Percentiles rank a stretch among this genome's conserved stretches.
These are phyloP conservation scores for Ruditapes philippinarum DNA, from an alignment of 1,140 invertebrate genomes.

Conservation along the genomic window DNA sequence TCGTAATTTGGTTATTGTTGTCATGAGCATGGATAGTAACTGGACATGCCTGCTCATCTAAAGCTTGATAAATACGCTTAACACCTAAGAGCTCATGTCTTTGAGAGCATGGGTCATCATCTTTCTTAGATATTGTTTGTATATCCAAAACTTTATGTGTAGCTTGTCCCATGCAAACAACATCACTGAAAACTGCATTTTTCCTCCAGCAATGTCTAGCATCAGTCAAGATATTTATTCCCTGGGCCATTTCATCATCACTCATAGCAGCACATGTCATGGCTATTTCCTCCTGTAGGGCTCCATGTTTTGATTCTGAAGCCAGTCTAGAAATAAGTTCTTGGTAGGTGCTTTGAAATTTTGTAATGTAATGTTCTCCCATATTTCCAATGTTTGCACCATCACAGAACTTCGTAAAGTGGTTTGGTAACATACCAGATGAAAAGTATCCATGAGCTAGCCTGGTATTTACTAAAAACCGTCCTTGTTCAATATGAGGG, in stretches of 20 bases:
- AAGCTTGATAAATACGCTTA: not conserved
- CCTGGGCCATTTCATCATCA: not conserved
- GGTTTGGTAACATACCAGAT: no score
- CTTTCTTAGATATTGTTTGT: not conserved
- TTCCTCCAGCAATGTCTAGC: constrained; percentile 58
- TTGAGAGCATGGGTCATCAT: not conserved
- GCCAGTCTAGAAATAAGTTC: no score
- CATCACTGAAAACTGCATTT: constrained; percentile 43
- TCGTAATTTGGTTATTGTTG: not conserved
- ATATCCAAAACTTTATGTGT: constrained; percentile 8
- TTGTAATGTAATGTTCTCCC: no score
- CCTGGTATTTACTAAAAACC: not conserved
- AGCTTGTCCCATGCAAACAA: constrained; percentile 28
- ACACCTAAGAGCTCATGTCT: not conserved
- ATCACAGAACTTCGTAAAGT: no score
- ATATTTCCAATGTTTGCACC: no score
- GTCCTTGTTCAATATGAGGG: not conserved
- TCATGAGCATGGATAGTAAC: not conserved
- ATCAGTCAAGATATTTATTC: not conserved
- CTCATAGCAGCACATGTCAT: not conserved
- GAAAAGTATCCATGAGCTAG: not conserved
- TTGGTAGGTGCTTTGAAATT: no score
- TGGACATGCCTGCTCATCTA: not conserved
- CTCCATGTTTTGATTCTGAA: not conserved
- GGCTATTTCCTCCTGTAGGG: not conserved